These are phyloP conservation scores for Calycopis cecrops DNA, from an alignment of 1,140 invertebrate genomes.

Conservation along the genomic window DNA sequence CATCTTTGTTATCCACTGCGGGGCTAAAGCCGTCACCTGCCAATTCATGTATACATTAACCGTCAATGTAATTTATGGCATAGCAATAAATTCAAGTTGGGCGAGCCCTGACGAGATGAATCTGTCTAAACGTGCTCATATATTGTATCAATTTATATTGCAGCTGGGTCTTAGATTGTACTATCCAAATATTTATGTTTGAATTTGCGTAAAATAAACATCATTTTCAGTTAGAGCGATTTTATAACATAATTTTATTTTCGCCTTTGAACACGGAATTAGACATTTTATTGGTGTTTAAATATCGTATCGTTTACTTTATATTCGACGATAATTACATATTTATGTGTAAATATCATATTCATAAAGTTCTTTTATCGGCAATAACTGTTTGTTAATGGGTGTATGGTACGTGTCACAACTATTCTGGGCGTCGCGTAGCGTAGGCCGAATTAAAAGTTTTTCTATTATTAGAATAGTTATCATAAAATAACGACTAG, in stretches of 20 bases:
- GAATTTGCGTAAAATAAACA: conserved; percentile 1
- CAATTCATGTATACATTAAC: conserved; percentile 26
- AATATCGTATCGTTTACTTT: conserved; percentile 7
- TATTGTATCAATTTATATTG: conserved; percentile 25
- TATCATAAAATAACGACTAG: no score
- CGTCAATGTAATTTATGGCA: conserved; percentile 30
- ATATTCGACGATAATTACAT: neutral
- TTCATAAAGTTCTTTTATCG: conserved; percentile 5
- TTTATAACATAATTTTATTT: conserved; percentile 7
- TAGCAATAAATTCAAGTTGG: conserved; percentile 24
- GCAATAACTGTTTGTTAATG: conserved; percentile 1
- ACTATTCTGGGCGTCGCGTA: conserved; percentile 3
- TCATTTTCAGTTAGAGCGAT: neutral
- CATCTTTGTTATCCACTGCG: conserved; percentile 25
- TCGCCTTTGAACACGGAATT: neutral
- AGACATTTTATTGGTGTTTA: neutral
- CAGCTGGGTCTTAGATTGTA: conserved; percentile 17
- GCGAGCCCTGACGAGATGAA: conserved; percentile 26
- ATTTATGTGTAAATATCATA: conserved; percentile 5
- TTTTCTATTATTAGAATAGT: no score
- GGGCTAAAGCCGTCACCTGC: conserved; percentile 18
- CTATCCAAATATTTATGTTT: conserved; percentile 9
- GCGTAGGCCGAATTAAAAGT: no score
- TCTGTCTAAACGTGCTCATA: conserved; percentile 26
- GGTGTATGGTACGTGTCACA: neutral